These are phyloP conservation scores for Halcyon badia DNA, from an alignment of 2,797 vertebrate genomes.

Conservation along the genomic window DNA sequence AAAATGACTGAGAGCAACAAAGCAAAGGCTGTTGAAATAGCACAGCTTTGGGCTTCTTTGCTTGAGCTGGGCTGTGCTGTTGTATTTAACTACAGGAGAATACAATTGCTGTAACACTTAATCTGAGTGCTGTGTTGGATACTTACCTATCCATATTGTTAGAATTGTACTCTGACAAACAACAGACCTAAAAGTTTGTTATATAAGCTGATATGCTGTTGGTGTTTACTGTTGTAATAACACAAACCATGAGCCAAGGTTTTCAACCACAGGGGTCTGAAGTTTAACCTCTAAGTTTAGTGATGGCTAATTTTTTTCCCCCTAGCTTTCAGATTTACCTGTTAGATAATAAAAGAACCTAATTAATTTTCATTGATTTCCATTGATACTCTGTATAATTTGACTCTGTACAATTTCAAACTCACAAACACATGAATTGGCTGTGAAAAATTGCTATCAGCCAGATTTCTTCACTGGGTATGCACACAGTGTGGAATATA, in stretches of 20 bases:
- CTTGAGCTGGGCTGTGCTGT: not conserved
- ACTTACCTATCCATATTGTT: not conserved
- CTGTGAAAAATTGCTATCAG: not conserved
- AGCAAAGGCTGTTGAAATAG: not conserved
- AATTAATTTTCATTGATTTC: not conserved
- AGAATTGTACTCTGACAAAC: not conserved
- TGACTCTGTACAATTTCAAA: not conserved
- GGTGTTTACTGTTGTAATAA: not conserved
- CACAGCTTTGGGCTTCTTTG: not conserved
- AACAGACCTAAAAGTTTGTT: not conserved
- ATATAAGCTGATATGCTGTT: rapidly evolving
- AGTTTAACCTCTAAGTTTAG: not conserved
- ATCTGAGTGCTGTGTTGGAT: not conserved
- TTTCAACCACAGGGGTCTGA: rapidly evolving
- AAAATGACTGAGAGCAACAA: not conserved
- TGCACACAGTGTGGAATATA: rapidly evolving
- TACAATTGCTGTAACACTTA: not conserved
- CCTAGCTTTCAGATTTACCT: not conserved
- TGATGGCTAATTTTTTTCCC: rapidly evolving
- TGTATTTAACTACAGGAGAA: not conserved
- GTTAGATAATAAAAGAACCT: not conserved
- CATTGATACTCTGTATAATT: not conserved
- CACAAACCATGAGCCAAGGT: rapidly evolving
- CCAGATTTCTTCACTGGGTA: not conserved
- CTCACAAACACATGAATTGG: not conserved